Conservation (phyloP, 2,797 vertebrate genomes). For the Micrastur ruficollis region DNA sequence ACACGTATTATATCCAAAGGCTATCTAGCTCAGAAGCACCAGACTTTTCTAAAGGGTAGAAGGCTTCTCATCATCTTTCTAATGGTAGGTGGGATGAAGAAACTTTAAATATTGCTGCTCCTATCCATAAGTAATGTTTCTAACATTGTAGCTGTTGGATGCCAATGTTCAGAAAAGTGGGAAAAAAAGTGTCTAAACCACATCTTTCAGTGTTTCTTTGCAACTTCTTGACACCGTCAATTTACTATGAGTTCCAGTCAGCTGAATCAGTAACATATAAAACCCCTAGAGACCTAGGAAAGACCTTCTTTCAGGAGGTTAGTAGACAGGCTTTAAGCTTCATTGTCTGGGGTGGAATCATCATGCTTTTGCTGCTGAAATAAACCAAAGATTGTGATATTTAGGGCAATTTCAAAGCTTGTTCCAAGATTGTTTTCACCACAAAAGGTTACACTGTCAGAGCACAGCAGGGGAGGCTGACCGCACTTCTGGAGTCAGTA, state of each 20-base stretch:
- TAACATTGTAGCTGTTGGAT: background rate
- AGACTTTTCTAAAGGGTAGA: background rate
- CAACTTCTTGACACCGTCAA: background rate
- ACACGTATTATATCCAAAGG: background rate
- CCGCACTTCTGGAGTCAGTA: background rate
- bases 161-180: background rate
- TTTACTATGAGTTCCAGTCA: background rate
- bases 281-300: background rate
- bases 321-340: background rate
- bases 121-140: background rate
- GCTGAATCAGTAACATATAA: background rate
- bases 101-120: background rate
- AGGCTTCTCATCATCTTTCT: background rate
- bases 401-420: constrained; percentile 19
- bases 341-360: background rate
- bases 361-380: background rate
- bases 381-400: background rate
- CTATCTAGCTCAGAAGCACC: background rate
- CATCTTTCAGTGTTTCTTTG: background rate
- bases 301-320: background rate
- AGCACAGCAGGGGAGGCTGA: background rate
- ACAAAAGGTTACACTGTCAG: constrained; percentile 28
- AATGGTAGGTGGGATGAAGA: background rate
- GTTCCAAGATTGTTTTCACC: constrained; percentile 14
- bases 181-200: background rate